These are phyloP conservation scores for Acrocephalus kingi DNA, from an alignment of 2,113 vertebrate species.

Conservation along the genomic window DNA sequence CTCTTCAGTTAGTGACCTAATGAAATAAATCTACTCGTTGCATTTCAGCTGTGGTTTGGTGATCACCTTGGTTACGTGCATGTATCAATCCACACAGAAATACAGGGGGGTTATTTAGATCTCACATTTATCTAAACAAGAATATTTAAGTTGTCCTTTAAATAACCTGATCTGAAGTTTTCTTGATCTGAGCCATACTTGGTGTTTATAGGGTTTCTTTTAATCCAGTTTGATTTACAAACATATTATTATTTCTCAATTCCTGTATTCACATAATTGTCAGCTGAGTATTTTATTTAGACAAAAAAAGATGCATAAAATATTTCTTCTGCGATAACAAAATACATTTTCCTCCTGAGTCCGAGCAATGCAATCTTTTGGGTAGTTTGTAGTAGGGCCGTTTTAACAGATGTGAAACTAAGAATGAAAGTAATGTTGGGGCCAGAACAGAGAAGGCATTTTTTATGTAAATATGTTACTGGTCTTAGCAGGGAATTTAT, in stretches of 20 bases:
- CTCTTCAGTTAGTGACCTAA: not conserved
- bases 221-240: not conserved
- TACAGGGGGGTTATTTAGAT: not conserved
- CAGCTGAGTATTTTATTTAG: not conserved
- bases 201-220: not conserved
- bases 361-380: not conserved
- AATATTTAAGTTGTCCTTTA: not conserved
- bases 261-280: not conserved
- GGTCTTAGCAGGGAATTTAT: not conserved
- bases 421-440: not conserved
- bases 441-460: not conserved
- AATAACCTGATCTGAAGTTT: not conserved
- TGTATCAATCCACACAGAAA: rapidly evolving
- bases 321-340: not conserved
- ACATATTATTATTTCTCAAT: not conserved
- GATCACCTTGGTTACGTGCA: not conserved
- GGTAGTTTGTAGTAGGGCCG: not conserved
- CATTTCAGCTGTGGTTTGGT: not conserved
- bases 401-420: not conserved
- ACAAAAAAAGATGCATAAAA: not conserved
- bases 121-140: not conserved
- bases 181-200: not conserved
- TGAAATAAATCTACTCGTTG: not conserved
- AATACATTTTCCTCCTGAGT: not conserved
- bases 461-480: not conserved